Evolutionary conservation across 2,797 vertebrate species (phyloP).

Genomic region (Mormyrus proboscirostris): DNA sequence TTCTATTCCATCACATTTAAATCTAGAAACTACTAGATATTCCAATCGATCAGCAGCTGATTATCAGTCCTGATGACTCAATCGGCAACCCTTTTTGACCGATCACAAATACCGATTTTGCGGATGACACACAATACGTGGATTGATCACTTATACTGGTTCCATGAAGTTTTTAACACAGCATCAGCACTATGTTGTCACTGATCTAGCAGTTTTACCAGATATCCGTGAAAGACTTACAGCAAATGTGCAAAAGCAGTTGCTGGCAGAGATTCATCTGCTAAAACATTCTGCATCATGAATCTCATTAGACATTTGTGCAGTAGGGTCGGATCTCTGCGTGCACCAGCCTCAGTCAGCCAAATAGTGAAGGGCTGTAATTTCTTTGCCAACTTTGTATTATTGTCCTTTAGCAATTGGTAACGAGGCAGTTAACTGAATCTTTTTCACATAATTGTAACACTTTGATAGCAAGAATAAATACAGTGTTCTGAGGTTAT

Average conservation of each 20-base stretch:
- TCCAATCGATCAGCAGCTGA: neutral
- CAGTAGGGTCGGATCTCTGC: too few species aligned
- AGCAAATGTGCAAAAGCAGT: neutral
- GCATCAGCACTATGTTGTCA: neutral
- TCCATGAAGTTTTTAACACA: neutral
- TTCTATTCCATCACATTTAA: neutral
- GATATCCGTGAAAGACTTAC: neutral
- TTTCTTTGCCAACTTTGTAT: neutral
- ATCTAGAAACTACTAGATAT: neutral
- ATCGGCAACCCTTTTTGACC: neutral
- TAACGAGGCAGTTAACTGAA: neutral
- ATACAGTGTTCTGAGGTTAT: neutral
- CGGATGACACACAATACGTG: neutral
- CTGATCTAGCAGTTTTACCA: neutral
- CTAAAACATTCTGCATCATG: neutral
- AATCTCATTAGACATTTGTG: neutral
- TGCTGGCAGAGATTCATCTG: neutral
- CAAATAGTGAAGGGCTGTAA: neutral
- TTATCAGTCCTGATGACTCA: neutral
- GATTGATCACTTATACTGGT: neutral
- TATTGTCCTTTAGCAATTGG: neutral
- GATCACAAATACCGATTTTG: neutral
- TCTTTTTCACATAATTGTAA: neutral
- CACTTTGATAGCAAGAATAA: neutral
- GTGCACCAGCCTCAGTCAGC: neutral